Base-by-base conservation (phyloP, 2,888 invertebrate genomes). In the Volucella zonaria region DNA sequence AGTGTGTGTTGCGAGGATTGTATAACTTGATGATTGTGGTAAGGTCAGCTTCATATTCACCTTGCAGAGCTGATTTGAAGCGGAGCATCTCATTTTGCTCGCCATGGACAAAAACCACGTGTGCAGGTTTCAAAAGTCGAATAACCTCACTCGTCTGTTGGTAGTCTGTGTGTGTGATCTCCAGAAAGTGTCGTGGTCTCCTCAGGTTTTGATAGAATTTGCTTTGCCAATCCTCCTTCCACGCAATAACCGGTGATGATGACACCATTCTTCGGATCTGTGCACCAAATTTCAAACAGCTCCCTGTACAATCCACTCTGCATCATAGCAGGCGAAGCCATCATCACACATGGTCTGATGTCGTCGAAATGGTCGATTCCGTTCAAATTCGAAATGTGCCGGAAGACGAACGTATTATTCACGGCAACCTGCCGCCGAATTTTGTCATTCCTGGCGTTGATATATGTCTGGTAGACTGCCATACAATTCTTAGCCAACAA, bases 251-350 rank as follows among this genome's bases (percentile, higher is more conserved):
- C 99, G 77, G 99, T 99, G 88, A 99, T 99, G 82, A 99, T 99
- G 86, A 98, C 97, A 0, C 99, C 99, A 91, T 99, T 99, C 91
- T 99, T 98, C 10, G 97, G 94, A 92, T 99, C 99, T 0, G 98
- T 97, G 92, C 99, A 99, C 99, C 99, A 99, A 10, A 95, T 96
- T 93, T 99, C 99, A 93, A 99, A 99, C 58, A 99, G 93, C 91
- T 99, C 99, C 43, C 99, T 93, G 0, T 98, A 99, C 23, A 99
- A 93, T 0, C 99, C 99, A 89, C 97, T 98, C 93, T 99, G 99
- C 97, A 99, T 97, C 99, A 99, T 99, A 90, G 99, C 99, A 0
- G 99, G 99, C 0, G 98, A 97, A 1, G 99, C 99, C 96, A 99
- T 97, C 38, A 99, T 96, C n/a, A 99, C 99, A 90, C 99, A 99